These are phyloP conservation scores for Stichodactyla mertensii DNA, from an alignment of 64 coral and sea anemone genomes.

Conservation along the genomic window DNA sequence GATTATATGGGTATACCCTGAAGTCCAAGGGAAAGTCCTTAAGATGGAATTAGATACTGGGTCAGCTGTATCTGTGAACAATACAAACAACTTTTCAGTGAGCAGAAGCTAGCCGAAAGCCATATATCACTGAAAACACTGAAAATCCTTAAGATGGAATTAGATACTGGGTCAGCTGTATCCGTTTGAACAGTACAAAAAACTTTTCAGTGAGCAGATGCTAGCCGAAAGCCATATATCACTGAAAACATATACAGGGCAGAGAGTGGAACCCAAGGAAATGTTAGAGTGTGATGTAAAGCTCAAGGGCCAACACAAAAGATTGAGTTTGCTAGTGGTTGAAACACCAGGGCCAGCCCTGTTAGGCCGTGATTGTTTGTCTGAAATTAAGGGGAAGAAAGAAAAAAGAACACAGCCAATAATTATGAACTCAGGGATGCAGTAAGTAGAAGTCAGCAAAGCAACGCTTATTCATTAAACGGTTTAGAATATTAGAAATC, in stretches of 20 bases:
- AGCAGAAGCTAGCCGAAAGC: conserved; percentile 3
- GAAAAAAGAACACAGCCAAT: too few species aligned
- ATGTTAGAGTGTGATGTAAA: too few species aligned
- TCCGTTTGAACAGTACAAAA: conserved; percentile 27
- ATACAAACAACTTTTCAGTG: conserved; percentile 24
- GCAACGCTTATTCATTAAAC: too few species aligned
- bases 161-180: too few species aligned
- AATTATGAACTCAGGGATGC: too few species aligned
- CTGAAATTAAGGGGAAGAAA: too few species aligned
- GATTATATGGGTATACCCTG: conserved; percentile 29
- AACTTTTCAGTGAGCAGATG: conserved; percentile 9
- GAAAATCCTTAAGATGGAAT: too few species aligned
- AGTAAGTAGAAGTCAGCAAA: too few species aligned
- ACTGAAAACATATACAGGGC: conserved; percentile 46
- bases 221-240: not conserved
- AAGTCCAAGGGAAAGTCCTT: conserved; percentile 32
- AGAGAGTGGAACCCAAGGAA: too few species aligned
- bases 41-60: conserved; percentile 58
- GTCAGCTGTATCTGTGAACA: conserved; percentile 31
- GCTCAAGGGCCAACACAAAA: conserved; percentile 21
- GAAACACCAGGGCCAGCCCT: conserved; percentile 15
- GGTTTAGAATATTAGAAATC: too few species aligned
- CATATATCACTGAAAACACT: conserved; percentile 27
- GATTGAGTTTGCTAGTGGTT: conserved; percentile 31
- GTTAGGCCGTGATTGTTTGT: conserved; percentile 34